A percentile compares a stretch with the other conserved stretches of the same genome.
These are phyloP conservation scores for Miltochrista miniata DNA, from an alignment of 2,888 invertebrate genomes.

Conservation along the genomic window DNA sequence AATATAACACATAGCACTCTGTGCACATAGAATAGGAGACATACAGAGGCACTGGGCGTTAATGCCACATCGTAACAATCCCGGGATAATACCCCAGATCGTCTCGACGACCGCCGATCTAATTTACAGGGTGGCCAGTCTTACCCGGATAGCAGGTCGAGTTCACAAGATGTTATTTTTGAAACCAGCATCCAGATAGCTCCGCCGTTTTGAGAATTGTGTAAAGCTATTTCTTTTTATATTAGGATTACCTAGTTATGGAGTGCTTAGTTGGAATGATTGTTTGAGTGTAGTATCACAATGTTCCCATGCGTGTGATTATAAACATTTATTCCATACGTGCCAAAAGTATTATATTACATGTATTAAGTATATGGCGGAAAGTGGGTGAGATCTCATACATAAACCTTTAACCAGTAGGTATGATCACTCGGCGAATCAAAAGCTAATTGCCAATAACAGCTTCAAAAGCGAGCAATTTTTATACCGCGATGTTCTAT, in stretches of 20 bases:
- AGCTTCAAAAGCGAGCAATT: too few species aligned
- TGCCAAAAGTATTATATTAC: too few species aligned
- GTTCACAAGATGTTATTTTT: constrained; percentile 39
- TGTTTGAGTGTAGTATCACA: too few species aligned
- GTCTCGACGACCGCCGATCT: constrained; percentile 51
- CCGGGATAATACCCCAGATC: constrained; percentile 46
- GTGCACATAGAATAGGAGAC: constrained; percentile 49
- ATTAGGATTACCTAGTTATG: background rate
- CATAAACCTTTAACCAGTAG: too few species aligned
- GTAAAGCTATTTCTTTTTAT: background rate
- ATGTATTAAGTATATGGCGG: too few species aligned
- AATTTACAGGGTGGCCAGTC: constrained; percentile 45
- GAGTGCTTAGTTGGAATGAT: too few species aligned
- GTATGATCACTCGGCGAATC: too few species aligned
- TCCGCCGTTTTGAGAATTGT: constrained; percentile 5
- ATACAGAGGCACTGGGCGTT: constrained; percentile 55
- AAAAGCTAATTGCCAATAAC: too few species aligned
- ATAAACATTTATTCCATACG: too few species aligned
- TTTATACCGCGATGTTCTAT: too few species aligned
- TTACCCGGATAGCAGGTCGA: constrained; percentile 30
- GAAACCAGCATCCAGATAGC: constrained; percentile 36
- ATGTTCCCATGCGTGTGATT: too few species aligned
- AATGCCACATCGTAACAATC: constrained; percentile 47
- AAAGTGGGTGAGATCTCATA: too few species aligned
- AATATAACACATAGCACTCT: constrained; percentile 15